Evolutionary conservation across 1,140 invertebrate species (phyloP), one percentile per base, ranked within the genome.

Genomic region (Phymastichus coffea): DNA sequence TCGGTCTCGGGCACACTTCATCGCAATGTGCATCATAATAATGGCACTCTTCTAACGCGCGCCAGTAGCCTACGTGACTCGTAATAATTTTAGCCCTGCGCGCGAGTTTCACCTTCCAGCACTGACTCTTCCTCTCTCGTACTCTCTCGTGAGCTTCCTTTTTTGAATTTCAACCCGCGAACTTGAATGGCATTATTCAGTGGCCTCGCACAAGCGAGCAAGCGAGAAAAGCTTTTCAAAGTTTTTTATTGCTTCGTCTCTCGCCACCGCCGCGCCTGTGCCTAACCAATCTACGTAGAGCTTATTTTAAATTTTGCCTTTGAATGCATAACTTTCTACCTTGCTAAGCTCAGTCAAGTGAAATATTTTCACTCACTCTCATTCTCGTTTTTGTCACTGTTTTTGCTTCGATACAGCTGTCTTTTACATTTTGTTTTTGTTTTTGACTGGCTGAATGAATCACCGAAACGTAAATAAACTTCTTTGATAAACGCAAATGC

Each of bases 31-130:
- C 56, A 40, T 63, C 55, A 62, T 63, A 63, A 69, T 67, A 67
- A 67, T 65, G 60, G 54, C 49, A 63, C 61, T 67, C 35, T 38
- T 48, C 48, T 37, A 46, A 15, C 37, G 28, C 19, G 57, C 47
- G 46, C 37, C 46, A 25, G 33, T 46, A 48, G 49, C 43, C 57
- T 63, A 69, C 67, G 67, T 69, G 67, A 68, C 66, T 66, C 54
- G 64, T 63, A 63, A 68, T 66, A 63, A 68, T 68, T 68, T 58
- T 63, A 37, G 17, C 41, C 40, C 33, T 53, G 28, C 10, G 40
- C 22, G 15, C 20, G 40, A 59, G 57, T 44, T 58, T 58, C 56
- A 58, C 51, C 56, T 58, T 58, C 15, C 30, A 59, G 30, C 26
- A 33, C 15, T n/a, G n/a, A n/a, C 35, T 49, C 37, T 30, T 40